A percentile compares a stretch with the other conserved stretches of the same genome.
phyloP scores from a whole-genome alignment of 2,797 vertebrate genomes.

The Falco biarmicus region DNA sequence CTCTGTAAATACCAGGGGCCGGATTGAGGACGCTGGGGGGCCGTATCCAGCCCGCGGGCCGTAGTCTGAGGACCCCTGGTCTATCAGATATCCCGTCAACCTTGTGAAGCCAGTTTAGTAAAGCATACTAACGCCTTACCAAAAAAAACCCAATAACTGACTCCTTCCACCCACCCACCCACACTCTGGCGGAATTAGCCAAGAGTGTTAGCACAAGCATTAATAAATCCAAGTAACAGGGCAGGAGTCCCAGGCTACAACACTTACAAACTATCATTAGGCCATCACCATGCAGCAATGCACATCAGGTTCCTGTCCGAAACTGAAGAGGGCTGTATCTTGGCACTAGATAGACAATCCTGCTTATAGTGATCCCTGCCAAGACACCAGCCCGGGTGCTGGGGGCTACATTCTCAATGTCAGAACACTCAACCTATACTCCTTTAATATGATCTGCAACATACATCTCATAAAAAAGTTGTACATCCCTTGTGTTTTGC shows the following conservation, averaged over 20 bases:
- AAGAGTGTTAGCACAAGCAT: not conserved
- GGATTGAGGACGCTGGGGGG: no score
- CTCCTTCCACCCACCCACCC: not conserved
- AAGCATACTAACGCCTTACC: not conserved
- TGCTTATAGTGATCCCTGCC: not conserved
- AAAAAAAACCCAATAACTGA: not conserved
- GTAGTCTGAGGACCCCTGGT: no score
- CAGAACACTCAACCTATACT: not conserved
- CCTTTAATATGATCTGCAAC: not conserved
- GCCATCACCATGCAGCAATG: not conserved
- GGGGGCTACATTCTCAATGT: rapidly evolving
- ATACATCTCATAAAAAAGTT: not conserved
- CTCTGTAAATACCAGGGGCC: no score
- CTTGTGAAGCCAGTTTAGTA: not conserved
- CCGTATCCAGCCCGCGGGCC: no score
- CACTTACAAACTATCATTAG: not conserved
- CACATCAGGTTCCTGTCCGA: not conserved
- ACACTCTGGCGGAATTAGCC: not conserved
- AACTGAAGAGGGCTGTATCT: not conserved
- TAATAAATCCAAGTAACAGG: not conserved
- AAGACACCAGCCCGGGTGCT: not conserved
- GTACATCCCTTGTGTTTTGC: not conserved
- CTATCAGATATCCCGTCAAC: not conserved
- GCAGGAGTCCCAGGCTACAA: not conserved
- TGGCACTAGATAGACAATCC: not conserved